Evolutionary conservation across 2,113 vertebrate genomes (phyloP), one percentile per base, ranked within the genome.

Genomic region (Ctenodactylus gundi): DNA sequence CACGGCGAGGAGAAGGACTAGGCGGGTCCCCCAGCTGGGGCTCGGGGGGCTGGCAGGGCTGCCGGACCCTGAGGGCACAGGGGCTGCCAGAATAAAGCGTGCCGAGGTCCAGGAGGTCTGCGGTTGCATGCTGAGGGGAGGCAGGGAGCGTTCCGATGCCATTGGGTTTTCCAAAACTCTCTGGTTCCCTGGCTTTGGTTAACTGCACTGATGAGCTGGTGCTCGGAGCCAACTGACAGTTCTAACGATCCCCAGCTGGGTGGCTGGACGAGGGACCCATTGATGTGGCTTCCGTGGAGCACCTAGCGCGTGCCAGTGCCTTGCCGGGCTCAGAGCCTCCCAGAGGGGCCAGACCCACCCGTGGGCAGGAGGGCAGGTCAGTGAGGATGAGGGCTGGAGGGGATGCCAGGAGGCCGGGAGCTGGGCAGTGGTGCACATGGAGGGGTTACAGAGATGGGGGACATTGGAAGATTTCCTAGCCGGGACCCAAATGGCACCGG

Each of bases 1-100:
- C 99, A 99, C 0, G 99, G 99, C 0, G 99, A 99, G 64, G 99
- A 99, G 96, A 99, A 99, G 64, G 99, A 99, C 93, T 98, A 98
- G 91, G 98, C 0, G 20, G 96, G 14, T 5, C 82, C n/a, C n/a
- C n/a, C n/a, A n/a, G n/a, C n/a, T n/a, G n/a, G n/a, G n/a, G n/a
- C n/a, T n/a, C n/a, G n/a, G n/a, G n/a, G n/a, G n/a, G n/a, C n/a
- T n/a, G n/a, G n/a, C n/a, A n/a, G 53, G 62, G 41, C 67, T 51
- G 51, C 49, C 12, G 29, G 11, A 1, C 36, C 51, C 93, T 5
- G 5, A 0, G 1, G 5, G 53, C 15, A 5, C 0, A 2, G 36
- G 77, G 89, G 39, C 49, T 21, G 7, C 36, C 83, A 97, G 97
- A 98, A 97, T 97, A 98, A 98, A 98, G 72, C 64, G 78, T 15